Evolutionary conservation across 2,888 invertebrate species (phyloP), one percentile per base, ranked within the genome.

Genomic region (Amblyteles armatorius): DNA sequence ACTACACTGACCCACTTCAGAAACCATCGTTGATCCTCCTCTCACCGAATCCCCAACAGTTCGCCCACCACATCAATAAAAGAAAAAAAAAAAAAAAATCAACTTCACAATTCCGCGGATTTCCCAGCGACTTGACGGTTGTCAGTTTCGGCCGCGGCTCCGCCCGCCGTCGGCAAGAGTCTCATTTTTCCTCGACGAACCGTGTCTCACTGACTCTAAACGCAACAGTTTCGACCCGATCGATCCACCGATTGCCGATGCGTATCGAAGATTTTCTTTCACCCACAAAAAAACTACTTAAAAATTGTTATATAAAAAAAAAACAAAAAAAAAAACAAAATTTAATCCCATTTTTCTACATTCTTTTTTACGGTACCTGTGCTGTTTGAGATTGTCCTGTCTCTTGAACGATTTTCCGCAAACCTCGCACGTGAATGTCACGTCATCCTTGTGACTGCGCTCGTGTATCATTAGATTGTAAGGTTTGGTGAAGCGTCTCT

Each of bases 381-480:
- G 98, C 93, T 98, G 98, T 94, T 98, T 96, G 85, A 98, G 95
- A 94, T 98, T 98, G 94, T 99, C 99, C 94, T 99, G 99, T 90
- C 99, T 95, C 86, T 99, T 96, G 95, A 99, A 99, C 26, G 98
- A 98, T 94, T 99, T 99, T 87, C 98, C 98, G 94, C 99, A 99
- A 89, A 99, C 98, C 94, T 99, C 99, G 94, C 99, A 99, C 57
- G 98, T 97, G 94, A 98, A 99, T 13, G 99, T 99, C 85, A 99
- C 95, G 94, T 99, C 99, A 93, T 99, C 98, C 52, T 99, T 99
- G 94, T 99, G 99, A 2, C 99, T 99, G 91, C 99, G 95, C 94
- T 99, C 99, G 94, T 99, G 99, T 90, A 99, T 99, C 91, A 99
- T 95, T 90, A 99, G 95, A 94, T 99, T 99, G 95, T 99, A 99